Base-by-base conservation (phyloP, 2,113 vertebrate genomes). In the Thomomys bottae region DNA sequence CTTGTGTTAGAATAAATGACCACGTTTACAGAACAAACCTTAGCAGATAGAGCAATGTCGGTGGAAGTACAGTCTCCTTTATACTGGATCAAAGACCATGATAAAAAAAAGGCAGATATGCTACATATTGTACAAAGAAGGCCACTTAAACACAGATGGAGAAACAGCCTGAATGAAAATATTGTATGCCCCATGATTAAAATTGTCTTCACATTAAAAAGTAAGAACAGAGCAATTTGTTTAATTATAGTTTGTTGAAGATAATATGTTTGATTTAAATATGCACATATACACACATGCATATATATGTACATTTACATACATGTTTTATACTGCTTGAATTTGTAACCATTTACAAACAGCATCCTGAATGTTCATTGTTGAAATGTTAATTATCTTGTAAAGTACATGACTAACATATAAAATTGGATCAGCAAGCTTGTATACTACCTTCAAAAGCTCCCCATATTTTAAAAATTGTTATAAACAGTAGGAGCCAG, bases 401-500 rank as follows among this genome's bases (percentile, higher is more conserved):
- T 93, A 86, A 76, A 82, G 38, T 76, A 71, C 71, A 87, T 67
- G 85, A 68, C 54, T 94, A 93, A 94, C 87, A 90, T 92, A 68
- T 80, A 81, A 83, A 94, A 88, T 96, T 93, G 95, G 45, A 93
- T 94, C 80, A 95, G 72, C 86, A 90, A 88, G 86, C 76, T 80
- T 86, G 63, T 76, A 92, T 76, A 93, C 66, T 94, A 45, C 84
- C 94, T 87, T 83, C 88, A 73, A 92, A 83, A 90, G 93, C 66
- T 83, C 83, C 36, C 86, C 76, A 94, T 75, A 92, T 94, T 95
- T 94, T 94, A 95, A 92, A 92, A 92, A 77, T 89, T 94, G 92
- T 89, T 96, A n/a, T n/a, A 94, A 84, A 70, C 73, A 96, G 64
- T 94, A 92, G 92, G 95, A 90, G 83, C 8, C 21, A 80, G 15